These are phyloP conservation scores for Metopolophium dirhodum DNA, from an alignment of 1,140 invertebrate species.

Conservation along the genomic window DNA sequence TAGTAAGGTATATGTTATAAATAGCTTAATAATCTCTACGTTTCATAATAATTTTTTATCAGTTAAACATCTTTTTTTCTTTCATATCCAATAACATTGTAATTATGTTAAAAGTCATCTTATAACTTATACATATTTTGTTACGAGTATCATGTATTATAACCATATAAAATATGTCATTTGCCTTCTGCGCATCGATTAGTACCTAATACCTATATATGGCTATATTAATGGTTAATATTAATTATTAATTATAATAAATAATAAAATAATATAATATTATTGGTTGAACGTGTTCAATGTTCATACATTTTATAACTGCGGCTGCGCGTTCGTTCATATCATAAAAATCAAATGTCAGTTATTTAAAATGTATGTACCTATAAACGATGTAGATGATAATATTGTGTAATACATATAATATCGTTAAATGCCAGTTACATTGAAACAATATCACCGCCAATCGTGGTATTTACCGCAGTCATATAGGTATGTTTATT, in stretches of 20 bases:
- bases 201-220: neutral
- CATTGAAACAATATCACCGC: neutral
- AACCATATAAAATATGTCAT: neutral
- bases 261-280: neutral
- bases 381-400: neutral
- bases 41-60: neutral
- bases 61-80: neutral
- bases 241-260: neutral
- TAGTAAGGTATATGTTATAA: neutral
- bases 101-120: neutral
- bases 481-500: neutral
- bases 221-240: neutral
- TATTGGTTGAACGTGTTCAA: neutral
- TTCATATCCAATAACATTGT: neutral
- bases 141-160: neutral
- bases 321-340: neutral
- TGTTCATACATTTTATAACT: neutral
- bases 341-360: neutral
- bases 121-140: neutral
- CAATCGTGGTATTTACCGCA: neutral
- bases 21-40: neutral
- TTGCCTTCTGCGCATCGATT: neutral
- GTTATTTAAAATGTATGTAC: neutral
- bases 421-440: neutral
- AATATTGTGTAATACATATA: too few relatives aligned